Conservation (phyloP, 2,888 invertebrate genomes). For the Tetramorium bicarinatum region DNA sequence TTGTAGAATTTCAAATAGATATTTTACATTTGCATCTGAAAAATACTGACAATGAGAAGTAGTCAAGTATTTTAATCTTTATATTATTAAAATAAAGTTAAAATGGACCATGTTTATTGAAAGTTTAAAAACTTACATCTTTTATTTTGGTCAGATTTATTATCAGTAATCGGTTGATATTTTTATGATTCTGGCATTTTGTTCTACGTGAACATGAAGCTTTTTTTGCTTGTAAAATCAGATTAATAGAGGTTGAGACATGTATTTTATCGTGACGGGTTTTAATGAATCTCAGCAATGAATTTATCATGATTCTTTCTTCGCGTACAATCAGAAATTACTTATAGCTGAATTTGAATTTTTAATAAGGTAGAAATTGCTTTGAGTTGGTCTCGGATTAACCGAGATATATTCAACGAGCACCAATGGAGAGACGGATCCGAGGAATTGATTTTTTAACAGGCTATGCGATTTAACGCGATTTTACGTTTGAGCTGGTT, state of each 20-base stretch:
- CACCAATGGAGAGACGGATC: not conserved
- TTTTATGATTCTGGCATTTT: not conserved
- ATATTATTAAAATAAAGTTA: not conserved
- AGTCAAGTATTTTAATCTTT: not conserved
- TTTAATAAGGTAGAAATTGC: conserved; percentile 30
- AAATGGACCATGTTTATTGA: not conserved
- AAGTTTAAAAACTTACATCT: not conserved
- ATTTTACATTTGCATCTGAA: not conserved
- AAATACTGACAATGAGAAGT: not conserved
- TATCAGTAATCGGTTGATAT: not conserved
- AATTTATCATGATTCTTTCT: conserved; percentile 5
- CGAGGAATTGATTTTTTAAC: conserved; percentile 32
- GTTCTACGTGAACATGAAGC: not conserved
- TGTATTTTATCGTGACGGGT: not conserved
- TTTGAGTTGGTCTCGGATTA: not conserved
- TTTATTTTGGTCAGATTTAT: not conserved
- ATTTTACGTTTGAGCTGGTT: conserved; percentile 24
- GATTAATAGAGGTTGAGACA: not conserved
- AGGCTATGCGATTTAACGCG: conserved; percentile 10
- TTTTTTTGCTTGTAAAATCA: not conserved
- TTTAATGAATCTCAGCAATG: not conserved
- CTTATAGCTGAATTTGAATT: conserved; percentile 29
- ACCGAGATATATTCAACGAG: conserved; percentile 7
- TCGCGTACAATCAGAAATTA: not conserved
- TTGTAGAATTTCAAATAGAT: not conserved